Evolutionary conservation across 2,797 vertebrate species (phyloP).

Genomic region (Urocyon cinereoargenteus): DNA sequence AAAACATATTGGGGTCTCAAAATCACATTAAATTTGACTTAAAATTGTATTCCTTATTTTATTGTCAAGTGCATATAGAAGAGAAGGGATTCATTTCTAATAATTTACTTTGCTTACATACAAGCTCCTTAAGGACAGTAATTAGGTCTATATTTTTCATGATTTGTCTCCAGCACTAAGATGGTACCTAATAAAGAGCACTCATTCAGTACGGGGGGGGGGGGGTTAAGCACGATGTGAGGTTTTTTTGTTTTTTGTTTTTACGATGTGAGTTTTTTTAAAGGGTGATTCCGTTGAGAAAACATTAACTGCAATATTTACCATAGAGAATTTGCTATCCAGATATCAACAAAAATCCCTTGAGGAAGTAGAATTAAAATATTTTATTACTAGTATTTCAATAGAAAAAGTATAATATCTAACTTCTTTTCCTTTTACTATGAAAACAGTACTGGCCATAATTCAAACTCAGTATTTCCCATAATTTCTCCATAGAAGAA

Average conservation of each 20-base stretch:
- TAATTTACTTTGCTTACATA: neutral
- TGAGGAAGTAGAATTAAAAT: conserved; percentile 11
- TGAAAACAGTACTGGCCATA: neutral
- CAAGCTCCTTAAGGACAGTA: neutral
- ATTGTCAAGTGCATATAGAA: neutral
- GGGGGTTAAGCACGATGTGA: neutral
- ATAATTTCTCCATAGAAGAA: neutral
- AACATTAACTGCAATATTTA: neutral
- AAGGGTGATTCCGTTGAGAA: neutral
- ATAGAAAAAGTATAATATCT: neutral
- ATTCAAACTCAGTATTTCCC: conserved; percentile 1
- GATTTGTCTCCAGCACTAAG: neutral
- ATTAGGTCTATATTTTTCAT: neutral
- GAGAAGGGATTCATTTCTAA: neutral
- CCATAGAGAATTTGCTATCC: neutral
- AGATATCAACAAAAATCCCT: neutral
- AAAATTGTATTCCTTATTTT: neutral
- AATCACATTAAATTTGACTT: neutral
- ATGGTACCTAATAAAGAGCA: neutral
- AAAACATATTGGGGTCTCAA: neutral
- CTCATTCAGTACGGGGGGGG: neutral
- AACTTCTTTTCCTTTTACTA: neutral
- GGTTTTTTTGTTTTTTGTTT: no score
- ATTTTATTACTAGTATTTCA: neutral
- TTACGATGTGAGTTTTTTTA: neutral